Conservation (phyloP, 2,113 vertebrate genomes). For the Ciconia stormi region DNA sequence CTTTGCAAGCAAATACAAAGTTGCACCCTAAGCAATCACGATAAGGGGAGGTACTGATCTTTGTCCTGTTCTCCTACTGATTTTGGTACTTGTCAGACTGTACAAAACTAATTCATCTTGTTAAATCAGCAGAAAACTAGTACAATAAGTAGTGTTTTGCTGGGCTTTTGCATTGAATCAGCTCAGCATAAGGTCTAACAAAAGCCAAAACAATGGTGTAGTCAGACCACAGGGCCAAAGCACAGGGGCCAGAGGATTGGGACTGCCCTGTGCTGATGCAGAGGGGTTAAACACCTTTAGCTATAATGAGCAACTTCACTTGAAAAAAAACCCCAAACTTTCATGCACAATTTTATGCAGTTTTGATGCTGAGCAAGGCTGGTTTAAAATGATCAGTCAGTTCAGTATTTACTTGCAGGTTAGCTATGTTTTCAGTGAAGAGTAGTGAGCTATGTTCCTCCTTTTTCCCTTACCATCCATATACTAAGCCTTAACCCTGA, state of each 20-base stretch:
- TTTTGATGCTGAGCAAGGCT: background rate
- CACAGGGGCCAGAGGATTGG: background rate
- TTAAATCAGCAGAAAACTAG: background rate
- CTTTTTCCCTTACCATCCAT: background rate
- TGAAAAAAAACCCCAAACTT: background rate
- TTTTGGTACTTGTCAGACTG: background rate
- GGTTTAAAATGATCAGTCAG: background rate
- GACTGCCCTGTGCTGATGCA: background rate
- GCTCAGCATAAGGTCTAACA: background rate
- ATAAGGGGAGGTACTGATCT: background rate
- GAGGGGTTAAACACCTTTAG: background rate
- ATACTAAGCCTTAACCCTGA: background rate
- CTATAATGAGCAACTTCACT: background rate
- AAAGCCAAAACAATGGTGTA: background rate
- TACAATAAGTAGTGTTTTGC: background rate
- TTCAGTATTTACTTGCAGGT: background rate
- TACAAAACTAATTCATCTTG: background rate
- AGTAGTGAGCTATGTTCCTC: background rate
- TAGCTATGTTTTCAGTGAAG: background rate
- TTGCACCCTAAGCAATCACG: background rate
- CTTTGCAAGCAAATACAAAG: background rate
- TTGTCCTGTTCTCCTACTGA: background rate
- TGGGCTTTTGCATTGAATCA: background rate
- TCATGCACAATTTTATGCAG: background rate
- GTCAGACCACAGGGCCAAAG: background rate